Evolutionary conservation across 2,888 invertebrate genomes (phyloP), one percentile per base, ranked within the genome.

Genomic region (Caenorhabditis sp.): DNA sequence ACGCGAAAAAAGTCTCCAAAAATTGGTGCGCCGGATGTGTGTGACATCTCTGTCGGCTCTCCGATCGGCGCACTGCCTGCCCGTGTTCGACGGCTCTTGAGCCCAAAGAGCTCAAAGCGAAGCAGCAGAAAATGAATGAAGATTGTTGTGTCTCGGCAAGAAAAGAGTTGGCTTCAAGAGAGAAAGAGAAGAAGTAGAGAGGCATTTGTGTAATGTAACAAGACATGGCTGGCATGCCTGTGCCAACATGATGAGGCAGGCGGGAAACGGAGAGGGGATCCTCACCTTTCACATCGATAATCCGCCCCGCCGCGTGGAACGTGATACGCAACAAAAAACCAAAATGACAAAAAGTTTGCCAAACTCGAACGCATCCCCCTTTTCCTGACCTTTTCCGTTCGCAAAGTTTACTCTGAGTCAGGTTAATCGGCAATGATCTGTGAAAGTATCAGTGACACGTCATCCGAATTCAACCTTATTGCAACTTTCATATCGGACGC

Each of bases 121-220:
- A 56, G 32, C 15, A 26, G 64, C 44, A 56, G 72, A 72, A 72
- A 72, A 72, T 72, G 65, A 74, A 62, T 58, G 65, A 67, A 58
- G 51, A 65, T 56, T 65, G 65, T 74, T 72, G 60, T 74, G 65
- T 74, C 74, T 74, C 65, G 47, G 28, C 50, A 61, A 47, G 28
- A 28, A 72, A 55, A 61, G 71, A 47, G 70, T 71, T 62, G 55
- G 58, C 32, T 56, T 22, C 51, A 47, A 24, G 24, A 22, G 64
- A 26, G 53, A 65, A 26, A n/a, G n/a, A n/a, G 15, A 26, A 28
- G 53, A 50, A 40, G 65, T 56, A 74, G 40, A 50, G 60, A 51
- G 58, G 44, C 40, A 44, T 76, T 76, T 76, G 76, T 67, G 76
- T 76, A 68, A 67, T 76, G 76, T 76, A 76, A 76, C 67, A 68